Base-by-base conservation (phyloP, 2,113 vertebrate species). In the Alligator sinensis region DNA sequence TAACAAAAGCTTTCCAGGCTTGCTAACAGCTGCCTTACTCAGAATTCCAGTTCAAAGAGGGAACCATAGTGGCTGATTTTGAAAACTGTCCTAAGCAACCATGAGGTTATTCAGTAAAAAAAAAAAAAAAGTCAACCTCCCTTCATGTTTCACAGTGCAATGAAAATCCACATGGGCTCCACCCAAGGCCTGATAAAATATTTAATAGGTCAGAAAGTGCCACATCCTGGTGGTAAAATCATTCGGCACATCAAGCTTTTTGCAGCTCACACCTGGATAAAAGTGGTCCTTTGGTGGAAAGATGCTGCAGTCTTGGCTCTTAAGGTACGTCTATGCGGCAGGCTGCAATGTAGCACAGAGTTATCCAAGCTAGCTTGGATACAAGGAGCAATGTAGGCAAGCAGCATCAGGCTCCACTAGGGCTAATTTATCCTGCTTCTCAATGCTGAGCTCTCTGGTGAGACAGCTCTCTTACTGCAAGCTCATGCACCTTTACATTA, bases 151-250 rank as follows among this genome's bases (percentile, higher is more conserved):
- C 30, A 4, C 80, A 57, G 58, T 1, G 0, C n/a, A 30, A 27
- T 80, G 30, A 58, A 24, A 21, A 72, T 16, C 21, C 59, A 60
- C 59, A 60, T 4, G 12, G n/a, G 28, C 66, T 82, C 61, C 38
- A 63, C 55, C 24, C 3, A 0, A 9, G 60, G n/a, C 12, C 18
- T 14, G 47, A 83, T 0, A 0, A 2, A 21, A 24, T 12, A 30
- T 19, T 70, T 19, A 22, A 47, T 47, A 19, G 68, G 68, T 34
- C 68, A 70, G 34, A 70, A 70, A 38, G 9, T 70, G 18, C 30
- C 15, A 18, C 9, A 2, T 21, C 17, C 5, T 70, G 68, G 18
- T 34, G 68, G 30, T 30, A 38, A n/a, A 70, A 38, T 34, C n/a
- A 70, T 9, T 19, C 68, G 34, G 66, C n/a, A 70, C 9, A 70